A percentile compares a stretch with the other conserved stretches of the same genome.
Evolutionary conservation across 2,888 invertebrate genomes (phyloP).

Genomic region (Homarus gammarus): DNA sequence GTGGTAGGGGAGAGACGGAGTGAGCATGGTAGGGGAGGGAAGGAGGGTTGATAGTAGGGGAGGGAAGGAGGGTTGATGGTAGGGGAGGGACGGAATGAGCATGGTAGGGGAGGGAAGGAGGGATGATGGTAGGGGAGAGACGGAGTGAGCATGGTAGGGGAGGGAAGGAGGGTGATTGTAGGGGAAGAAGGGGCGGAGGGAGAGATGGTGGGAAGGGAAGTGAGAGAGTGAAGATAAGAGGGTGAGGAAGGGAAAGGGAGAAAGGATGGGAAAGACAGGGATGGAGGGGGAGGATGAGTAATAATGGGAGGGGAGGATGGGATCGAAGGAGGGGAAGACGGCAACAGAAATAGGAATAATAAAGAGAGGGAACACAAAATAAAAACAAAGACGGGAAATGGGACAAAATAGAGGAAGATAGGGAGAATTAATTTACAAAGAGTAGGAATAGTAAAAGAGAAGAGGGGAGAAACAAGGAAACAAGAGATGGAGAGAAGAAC

Average conservation of each 20-base stretch:
- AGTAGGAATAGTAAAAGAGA: too few species aligned
- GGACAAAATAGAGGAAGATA: too few species aligned
- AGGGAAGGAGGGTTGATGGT: neutral
- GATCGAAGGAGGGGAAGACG: neutral
- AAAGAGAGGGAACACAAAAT: too few species aligned
- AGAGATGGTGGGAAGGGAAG: neutral
- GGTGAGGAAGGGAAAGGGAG: neutral
- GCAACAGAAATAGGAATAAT: too few species aligned
- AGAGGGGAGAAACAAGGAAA: too few species aligned
- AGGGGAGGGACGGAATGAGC: neutral
- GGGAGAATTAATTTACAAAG: too few species aligned
- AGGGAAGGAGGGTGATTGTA: neutral
- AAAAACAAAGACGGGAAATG: too few species aligned
- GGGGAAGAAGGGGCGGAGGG: neutral
- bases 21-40: neutral
- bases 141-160: neutral
- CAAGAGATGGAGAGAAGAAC: too few species aligned
- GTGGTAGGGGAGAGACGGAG: neutral
- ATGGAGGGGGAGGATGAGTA: neutral
- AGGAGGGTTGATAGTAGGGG: neutral
- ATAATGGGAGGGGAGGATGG: neutral
- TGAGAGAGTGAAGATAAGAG: neutral
- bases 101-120: neutral
- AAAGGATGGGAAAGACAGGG: neutral
- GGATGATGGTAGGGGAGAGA: neutral